Evolutionary conservation across 2,113 vertebrate genomes (phyloP).

Genomic region (Nothocercus julius): DNA sequence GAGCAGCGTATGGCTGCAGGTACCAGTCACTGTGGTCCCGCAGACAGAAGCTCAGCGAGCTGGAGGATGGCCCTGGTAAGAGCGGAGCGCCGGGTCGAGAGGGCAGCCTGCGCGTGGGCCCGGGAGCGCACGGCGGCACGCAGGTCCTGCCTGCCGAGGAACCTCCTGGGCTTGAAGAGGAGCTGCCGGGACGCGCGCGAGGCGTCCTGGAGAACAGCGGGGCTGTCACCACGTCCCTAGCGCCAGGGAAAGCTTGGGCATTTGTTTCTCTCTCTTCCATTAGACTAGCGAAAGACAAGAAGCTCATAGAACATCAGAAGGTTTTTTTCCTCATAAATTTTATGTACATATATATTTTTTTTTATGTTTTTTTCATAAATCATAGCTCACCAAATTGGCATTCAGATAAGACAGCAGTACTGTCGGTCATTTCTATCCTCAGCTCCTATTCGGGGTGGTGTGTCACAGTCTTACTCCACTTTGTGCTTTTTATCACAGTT

Average conservation of each 20-base stretch:
- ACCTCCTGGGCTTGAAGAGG: neutral
- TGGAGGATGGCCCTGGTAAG: too few species aligned
- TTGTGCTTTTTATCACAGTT: neutral
- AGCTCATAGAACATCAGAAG: neutral
- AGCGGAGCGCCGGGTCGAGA: slow-evolving; percentile 31
- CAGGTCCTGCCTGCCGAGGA: neutral
- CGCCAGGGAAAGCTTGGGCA: neutral
- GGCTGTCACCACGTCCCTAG: neutral
- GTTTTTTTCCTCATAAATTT: neutral
- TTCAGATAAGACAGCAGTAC: neutral
- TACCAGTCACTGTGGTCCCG: neutral
- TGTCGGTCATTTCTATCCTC: neutral
- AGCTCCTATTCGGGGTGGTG: neutral
- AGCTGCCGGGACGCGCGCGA: accelerated
- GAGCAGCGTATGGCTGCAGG: neutral
- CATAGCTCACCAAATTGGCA: neutral
- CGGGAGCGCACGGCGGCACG: too few species aligned
- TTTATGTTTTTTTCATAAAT: neutral
- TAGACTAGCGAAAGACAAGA: neutral
- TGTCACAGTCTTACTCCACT: neutral
- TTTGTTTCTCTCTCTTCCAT: neutral
- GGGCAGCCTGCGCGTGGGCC: too few species aligned
- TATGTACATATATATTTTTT: too few species aligned
- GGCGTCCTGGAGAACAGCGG: neutral
- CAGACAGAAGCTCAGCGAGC: neutral